Conservation (phyloP, 1,140 invertebrate genomes). For the Marisa cornuarietis region DNA sequence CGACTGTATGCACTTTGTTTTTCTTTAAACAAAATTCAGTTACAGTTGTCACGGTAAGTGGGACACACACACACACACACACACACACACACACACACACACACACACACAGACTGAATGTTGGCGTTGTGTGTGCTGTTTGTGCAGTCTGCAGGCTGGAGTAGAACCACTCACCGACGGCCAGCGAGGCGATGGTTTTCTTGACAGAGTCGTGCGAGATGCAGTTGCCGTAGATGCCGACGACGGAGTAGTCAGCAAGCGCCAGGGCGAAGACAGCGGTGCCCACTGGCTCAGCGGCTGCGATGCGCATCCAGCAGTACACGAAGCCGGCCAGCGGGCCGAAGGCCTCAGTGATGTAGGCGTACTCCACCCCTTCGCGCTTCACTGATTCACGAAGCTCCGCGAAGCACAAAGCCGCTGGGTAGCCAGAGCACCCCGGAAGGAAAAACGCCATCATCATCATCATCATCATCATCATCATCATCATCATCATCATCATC, state of each 20-base stretch:
- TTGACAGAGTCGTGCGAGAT: conserved; percentile 30
- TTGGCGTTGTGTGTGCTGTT: not conserved
- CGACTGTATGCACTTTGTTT: not conserved
- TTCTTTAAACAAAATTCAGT: not conserved
- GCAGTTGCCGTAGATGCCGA: conserved; percentile 43
- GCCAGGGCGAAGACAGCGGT: conserved; percentile 47
- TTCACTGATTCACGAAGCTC: conserved; percentile 47
- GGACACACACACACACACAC: not conserved
- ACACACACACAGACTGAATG: not conserved
- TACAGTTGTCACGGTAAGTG: not conserved
- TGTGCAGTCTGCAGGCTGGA: not conserved
- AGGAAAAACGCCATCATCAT: not conserved
- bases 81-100: conserved; percentile 8
- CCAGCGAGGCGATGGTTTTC: conserved; percentile 32
- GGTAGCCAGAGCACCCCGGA: not conserved
- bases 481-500: not conserved
- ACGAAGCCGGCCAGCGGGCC: conserved; percentile 47
- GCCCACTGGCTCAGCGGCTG: conserved; percentile 39
- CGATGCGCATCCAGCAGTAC: conserved; percentile 49
- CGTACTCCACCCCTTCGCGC: conserved; percentile 46
- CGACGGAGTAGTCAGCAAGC: conserved; percentile 42
- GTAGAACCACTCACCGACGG: conserved; percentile 41
- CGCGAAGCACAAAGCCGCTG: conserved; percentile 48
- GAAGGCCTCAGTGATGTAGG: conserved; percentile 48
- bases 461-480: not conserved